Base-by-base conservation (phyloP, 2,797 vertebrate species). In the Chiloscyllium punctatum region DNA sequence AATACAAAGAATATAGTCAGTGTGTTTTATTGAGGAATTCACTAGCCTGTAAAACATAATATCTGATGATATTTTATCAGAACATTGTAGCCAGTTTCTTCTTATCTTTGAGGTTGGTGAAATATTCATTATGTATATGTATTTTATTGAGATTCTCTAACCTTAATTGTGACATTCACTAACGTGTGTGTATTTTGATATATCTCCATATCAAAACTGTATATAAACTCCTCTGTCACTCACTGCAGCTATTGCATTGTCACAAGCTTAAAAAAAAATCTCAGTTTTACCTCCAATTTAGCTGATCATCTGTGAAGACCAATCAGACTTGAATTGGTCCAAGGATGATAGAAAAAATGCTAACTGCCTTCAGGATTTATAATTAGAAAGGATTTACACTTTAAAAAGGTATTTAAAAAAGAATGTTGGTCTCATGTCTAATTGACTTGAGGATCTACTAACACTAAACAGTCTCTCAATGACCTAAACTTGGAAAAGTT, bases 111-210 rank as follows among this genome's bases (percentile, higher is more conserved):
- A 21, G 57, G 9, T 16, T 90, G 87, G 62, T 90, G 62, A 62
- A 90, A 33, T 66, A 90, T 90, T 90, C 53, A 90, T n/a, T 6
- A 33, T 90, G n/a, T 33, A 62, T 66, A 90, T 33, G 57, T 66
- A 2, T 37, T 69, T 92, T 92, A 92, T 68, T 68, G 62, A 92
- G 18, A 21, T 69, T 69, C n/a, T 37, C 18, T 69, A 2, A 30
- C 87, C 16, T 90, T 66, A 92, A 92, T 92, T 92, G 62, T n/a
- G 66, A 92, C 42, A 11, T 42, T 92, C n/a, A 92, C 90, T 37
- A 37, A 69, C 42, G 62, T 68, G 62, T 42, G n/a, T 69, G 66
- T 92, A 68, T 92, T 37, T 90, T 62, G 18, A 69, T n/a, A 66
- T 91, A 42, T 92, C 25, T 92, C 5, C 68, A 3, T 37, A 2